Evolutionary conservation across 1,140 invertebrate species (phyloP).

Genomic region (Aphelinus atriplicis): DNA sequence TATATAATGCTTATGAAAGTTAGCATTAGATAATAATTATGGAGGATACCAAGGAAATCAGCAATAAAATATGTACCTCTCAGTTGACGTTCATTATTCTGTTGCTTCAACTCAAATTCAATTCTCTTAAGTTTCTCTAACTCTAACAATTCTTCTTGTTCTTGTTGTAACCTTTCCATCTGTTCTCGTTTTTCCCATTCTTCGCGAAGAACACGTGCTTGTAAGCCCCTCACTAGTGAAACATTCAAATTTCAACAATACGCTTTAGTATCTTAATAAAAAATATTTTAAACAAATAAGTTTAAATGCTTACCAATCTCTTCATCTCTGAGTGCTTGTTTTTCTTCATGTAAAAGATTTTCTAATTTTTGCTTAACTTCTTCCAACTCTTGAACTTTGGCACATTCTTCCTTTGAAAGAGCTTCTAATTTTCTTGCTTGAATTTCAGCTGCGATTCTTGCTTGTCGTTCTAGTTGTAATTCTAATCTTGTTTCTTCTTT

Average conservation of each 20-base stretch:
- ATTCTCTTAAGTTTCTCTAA: conserved; percentile 77
- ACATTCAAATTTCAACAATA: conserved; percentile 31
- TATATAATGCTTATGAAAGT: background rate
- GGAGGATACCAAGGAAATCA: conserved; percentile 17
- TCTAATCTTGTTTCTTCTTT: conserved; percentile 69
- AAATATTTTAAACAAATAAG: background rate
- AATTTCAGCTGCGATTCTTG: conserved; percentile 74
- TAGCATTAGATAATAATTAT: background rate
- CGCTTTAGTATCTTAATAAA: conserved; percentile 22
- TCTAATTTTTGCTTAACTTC: conserved; percentile 74
- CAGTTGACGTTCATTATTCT: conserved; percentile 77
- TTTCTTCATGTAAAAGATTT: conserved; percentile 79
- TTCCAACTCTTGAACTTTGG: conserved; percentile 77
- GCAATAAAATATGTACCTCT: conserved; percentile 62
- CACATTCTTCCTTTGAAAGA: conserved; percentile 76
- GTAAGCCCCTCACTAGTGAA: conserved; percentile 52
- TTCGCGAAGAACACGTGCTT: conserved; percentile 77
- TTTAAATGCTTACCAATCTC: conserved; percentile 71
- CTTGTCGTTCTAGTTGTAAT: conserved; percentile 73
- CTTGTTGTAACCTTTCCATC: conserved; percentile 78
- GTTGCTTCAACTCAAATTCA: conserved; percentile 77
- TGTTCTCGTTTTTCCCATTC: conserved; percentile 86
- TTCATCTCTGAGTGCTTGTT: conserved; percentile 83
- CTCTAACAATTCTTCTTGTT: conserved; percentile 77
- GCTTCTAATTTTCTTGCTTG: conserved; percentile 73